Evolutionary conservation across 2,888 invertebrate genomes (phyloP).

Genomic region (Erebia aethiops): DNA sequence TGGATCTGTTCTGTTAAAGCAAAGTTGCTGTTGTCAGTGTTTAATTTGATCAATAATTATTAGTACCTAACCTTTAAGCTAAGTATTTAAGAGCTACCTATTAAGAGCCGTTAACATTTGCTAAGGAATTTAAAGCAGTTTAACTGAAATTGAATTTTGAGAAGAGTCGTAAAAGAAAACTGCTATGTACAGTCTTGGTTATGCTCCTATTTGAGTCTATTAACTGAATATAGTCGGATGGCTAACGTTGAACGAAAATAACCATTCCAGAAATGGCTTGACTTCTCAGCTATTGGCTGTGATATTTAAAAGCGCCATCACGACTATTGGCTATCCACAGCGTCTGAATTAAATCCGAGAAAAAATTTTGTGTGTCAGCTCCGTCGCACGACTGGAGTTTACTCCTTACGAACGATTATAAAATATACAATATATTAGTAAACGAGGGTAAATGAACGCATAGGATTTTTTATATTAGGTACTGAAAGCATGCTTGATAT

Average conservation of each 20-base stretch:
- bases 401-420: too few relatives aligned
- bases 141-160: slow-evolving; percentile 21
- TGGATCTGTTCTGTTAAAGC: too few relatives aligned
- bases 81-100: background rate
- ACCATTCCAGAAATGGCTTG: background rate
- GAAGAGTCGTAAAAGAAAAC: slow-evolving; percentile 21
- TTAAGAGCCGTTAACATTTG: slow-evolving; percentile 19
- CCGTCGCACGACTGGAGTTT: too few relatives aligned
- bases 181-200: background rate
- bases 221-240: background rate
- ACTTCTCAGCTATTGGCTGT: background rate
- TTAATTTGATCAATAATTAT: slow-evolving; percentile 6
- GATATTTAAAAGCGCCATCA: background rate
- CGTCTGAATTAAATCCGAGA: background rate
- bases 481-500: too few relatives aligned
- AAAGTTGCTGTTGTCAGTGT: background rate
- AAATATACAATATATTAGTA: too few relatives aligned
- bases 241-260: background rate
- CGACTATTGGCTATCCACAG: background rate
- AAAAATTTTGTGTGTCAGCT: too few relatives aligned
- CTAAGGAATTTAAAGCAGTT: slow-evolving; percentile 16
- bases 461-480: too few relatives aligned
- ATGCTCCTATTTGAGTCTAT: slow-evolving; percentile 7
- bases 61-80: too few relatives aligned
- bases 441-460: too few relatives aligned